Percentiles rank a stretch among this genome's conserved stretches.
phyloP scores from a whole-genome alignment of 1,140 invertebrate species.

The Caenorhabditis latens region DNA sequence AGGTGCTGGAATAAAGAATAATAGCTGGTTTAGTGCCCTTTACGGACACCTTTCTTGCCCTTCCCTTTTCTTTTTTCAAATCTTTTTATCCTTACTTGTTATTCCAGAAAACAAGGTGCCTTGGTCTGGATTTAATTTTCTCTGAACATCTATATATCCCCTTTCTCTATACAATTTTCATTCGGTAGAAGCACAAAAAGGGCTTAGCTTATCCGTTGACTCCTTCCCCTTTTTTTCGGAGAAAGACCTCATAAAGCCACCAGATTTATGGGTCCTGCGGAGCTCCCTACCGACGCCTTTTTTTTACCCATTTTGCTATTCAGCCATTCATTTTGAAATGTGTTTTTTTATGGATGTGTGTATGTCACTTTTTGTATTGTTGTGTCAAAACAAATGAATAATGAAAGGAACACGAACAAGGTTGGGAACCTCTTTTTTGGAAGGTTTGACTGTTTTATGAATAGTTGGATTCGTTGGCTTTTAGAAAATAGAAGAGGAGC shows the following conservation, averaged over 20 bases:
- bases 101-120: neutral
- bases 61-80: neutral
- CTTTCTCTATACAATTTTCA: constrained; percentile 3
- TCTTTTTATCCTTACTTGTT: constrained; percentile 16
- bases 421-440: neutral
- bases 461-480: neutral
- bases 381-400: constrained; percentile 51
- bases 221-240: neutral
- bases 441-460: neutral
- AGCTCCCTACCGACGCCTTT: neutral
- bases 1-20: constrained; percentile 51
- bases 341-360: constrained; percentile 35
- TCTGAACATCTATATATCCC: neutral
- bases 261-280: constrained; percentile 22
- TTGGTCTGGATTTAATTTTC: neutral
- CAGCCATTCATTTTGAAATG: constrained; percentile 46
- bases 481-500: neutral
- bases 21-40: constrained; percentile 26
- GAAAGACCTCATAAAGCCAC: constrained; percentile 34
- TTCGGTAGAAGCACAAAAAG: too few species aligned
- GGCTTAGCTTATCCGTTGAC: neutral
- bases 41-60: constrained; percentile 31
- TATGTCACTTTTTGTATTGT: neutral
- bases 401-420: neutral
- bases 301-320: neutral